Evolutionary conservation across 2,797 vertebrate genomes (phyloP).

Genomic region (Macrochelys suwanniensis): DNA sequence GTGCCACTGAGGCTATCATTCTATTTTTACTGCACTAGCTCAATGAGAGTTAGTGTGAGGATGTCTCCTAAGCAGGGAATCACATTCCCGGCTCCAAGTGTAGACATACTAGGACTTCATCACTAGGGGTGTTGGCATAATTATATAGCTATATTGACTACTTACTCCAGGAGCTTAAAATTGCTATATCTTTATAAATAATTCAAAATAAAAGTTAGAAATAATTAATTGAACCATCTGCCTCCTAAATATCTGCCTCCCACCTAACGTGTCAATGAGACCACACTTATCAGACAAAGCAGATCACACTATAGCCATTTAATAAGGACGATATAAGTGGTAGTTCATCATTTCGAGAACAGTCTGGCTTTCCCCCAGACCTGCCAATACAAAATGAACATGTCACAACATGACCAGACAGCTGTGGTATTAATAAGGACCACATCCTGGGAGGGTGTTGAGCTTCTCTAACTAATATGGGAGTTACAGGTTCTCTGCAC

Average conservation of each 20-base stretch:
- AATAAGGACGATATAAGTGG: not conserved
- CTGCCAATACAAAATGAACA: not conserved
- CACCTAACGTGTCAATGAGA: not conserved
- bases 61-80: no score
- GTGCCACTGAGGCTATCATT: no score
- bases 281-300: not conserved
- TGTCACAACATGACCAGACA: no score
- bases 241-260: not conserved
- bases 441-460: no score
- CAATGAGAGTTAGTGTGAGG: no score
- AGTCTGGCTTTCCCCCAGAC: not conserved
- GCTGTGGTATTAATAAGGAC: no score
- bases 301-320: not conserved
- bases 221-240: not conserved
- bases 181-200: not conserved
- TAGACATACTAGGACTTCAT: no score
- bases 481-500: no score
- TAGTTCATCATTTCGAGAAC: not conserved
- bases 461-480: no score
- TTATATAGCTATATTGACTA: not conserved
- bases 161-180: slow-evolving; percentile 24
- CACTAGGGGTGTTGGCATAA: not conserved
- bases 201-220: slow-evolving; percentile 32
- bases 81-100: no score
- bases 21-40: no score